Percentiles rank a stretch among this genome's conserved stretches.
Evolutionary conservation across 1,140 invertebrate species (phyloP).

Genomic region (Conopomorpha cramerella): DNA sequence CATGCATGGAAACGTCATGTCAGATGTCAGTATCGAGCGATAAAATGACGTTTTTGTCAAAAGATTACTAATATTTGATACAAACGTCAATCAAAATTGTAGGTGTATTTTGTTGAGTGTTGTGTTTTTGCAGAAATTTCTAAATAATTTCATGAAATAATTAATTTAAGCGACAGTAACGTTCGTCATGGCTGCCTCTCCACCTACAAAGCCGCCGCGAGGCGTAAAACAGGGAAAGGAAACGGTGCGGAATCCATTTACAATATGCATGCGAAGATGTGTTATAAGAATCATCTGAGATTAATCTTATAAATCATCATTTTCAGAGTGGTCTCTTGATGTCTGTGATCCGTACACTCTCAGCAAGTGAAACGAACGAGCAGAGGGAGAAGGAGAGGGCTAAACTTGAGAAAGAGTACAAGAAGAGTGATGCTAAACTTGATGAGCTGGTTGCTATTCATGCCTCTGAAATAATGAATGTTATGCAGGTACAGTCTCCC

Average conservation of each 20-base stretch:
- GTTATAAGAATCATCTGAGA: slow-evolving; percentile 3
- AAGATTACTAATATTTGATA: too few species aligned
- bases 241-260: slow-evolving; percentile 63
- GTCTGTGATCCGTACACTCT: slow-evolving; percentile 89
- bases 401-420: slow-evolving; percentile 91
- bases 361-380: slow-evolving; percentile 91
- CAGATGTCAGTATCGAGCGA: too few species aligned
- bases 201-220: slow-evolving; percentile 79
- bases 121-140: too few species aligned
- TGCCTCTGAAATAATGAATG: slow-evolving; percentile 85
- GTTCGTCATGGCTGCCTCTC: slow-evolving; percentile 46
- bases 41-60: too few species aligned
- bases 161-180: too few species aligned
- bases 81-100: too few species aligned
- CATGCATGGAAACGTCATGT: too few species aligned
- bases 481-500: slow-evolving; percentile 84
- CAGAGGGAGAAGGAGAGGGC: slow-evolving; percentile 93
- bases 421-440: slow-evolving; percentile 84
- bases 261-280: slow-evolving; percentile 7
- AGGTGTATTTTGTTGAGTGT: too few species aligned
- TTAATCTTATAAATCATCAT: slow-evolving; percentile 8
- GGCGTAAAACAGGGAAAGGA: slow-evolving; percentile 82
- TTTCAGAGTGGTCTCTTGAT: slow-evolving; percentile 86
- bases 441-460: slow-evolving; percentile 88
- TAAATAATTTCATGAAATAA: too few species aligned